phyloP scores from a whole-genome alignment of 1,140 invertebrate species.

The Littorina saxatilis region DNA sequence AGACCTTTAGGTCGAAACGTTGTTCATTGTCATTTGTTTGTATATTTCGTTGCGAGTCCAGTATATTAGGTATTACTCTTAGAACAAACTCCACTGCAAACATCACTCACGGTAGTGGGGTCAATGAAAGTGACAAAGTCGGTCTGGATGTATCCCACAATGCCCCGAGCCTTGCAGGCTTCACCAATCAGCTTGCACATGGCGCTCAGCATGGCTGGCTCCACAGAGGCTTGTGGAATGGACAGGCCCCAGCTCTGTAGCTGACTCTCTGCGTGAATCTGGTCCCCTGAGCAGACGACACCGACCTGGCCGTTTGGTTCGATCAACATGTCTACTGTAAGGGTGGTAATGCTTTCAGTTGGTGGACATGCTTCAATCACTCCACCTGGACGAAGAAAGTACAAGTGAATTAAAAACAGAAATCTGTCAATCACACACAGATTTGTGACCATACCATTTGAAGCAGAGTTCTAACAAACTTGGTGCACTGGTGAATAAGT shows the following conservation, averaged over 20 bases:
- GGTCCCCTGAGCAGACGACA: constrained; percentile 72
- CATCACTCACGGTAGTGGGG: constrained; percentile 67
- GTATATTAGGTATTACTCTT: too few species aligned
- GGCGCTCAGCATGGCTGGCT: constrained; percentile 69
- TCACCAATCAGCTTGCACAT: constrained; percentile 69
- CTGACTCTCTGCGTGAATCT: constrained; percentile 73
- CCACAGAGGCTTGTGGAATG: constrained; percentile 74
- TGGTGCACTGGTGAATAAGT: too few species aligned
- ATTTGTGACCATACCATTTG: too few species aligned
- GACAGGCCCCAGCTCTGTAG: constrained; percentile 75
- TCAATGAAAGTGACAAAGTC: constrained; percentile 76
- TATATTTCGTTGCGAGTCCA: too few species aligned
- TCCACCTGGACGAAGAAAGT: constrained; percentile 62
- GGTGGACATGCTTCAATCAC: constrained; percentile 75
- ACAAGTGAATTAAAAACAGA: background rate
- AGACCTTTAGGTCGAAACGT: too few species aligned
- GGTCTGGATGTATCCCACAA: constrained; percentile 73
- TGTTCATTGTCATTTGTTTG: too few species aligned
- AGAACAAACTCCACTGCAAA: too few species aligned
- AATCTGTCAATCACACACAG: too few species aligned
- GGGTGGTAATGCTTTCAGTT: constrained; percentile 71
- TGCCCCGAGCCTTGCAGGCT: constrained; percentile 71
- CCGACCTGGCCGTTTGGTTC: constrained; percentile 69
- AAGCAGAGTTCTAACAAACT: too few species aligned
- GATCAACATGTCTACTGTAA: constrained; percentile 73